Evolutionary conservation across 2,888 invertebrate genomes (phyloP).

Genomic region (Trissolcus japonicus): DNA sequence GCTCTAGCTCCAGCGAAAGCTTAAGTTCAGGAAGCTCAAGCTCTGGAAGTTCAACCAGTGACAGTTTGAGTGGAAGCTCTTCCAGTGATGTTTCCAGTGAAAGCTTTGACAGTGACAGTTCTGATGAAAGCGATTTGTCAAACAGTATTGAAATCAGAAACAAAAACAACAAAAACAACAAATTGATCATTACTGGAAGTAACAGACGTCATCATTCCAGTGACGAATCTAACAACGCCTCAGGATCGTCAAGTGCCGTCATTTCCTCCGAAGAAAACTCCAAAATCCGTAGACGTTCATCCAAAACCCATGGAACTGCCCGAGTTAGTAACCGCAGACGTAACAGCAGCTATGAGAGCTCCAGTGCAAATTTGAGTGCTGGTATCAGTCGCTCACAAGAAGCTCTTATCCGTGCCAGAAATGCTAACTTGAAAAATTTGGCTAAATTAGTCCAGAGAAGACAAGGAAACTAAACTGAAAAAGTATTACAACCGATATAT

Average conservation of each 20-base stretch:
- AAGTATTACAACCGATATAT: not conserved
- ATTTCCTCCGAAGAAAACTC: not conserved
- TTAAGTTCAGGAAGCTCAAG: not conserved
- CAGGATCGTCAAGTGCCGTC: not conserved
- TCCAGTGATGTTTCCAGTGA: not conserved
- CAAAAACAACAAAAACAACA: not conserved
- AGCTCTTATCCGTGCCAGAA: conserved; percentile 7
- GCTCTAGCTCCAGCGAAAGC: too few relatives aligned
- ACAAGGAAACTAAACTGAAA: not conserved
- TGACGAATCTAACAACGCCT: not conserved
- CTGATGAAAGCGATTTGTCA: not conserved
- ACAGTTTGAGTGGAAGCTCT: too few relatives aligned
- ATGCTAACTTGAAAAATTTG: conserved; percentile 1
- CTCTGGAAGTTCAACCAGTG: too few relatives aligned
- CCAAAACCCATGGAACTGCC: conserved; percentile 11
- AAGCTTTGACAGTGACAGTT: not conserved
- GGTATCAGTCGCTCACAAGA: conserved; percentile 11
- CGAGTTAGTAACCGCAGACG: conserved; percentile 11
- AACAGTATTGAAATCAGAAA: not conserved
- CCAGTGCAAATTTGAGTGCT: conserved; percentile 4
- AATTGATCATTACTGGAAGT: not conserved
- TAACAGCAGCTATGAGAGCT: conserved; percentile 18
- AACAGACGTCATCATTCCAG: not conserved
- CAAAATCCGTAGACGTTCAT: conserved; percentile 7
- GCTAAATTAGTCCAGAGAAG: conserved; percentile 1